phyloP scores from a whole-genome alignment of 2,888 invertebrate genomes.

The Drosophila quasianomalipes region DNA sequence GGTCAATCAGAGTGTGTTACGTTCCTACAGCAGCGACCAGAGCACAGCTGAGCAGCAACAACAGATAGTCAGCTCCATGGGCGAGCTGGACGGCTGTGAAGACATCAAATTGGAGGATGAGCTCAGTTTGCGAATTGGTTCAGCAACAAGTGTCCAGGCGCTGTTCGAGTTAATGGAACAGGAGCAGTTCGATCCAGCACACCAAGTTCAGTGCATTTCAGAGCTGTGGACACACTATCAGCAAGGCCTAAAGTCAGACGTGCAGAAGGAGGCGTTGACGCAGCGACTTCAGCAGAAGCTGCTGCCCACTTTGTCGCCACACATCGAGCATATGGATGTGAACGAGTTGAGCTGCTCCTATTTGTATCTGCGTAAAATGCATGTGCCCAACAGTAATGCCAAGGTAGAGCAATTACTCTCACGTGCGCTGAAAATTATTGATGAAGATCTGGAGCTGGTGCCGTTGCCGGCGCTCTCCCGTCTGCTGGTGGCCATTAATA shows the following conservation, averaged over 20 bases:
- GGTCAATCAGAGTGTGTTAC: neutral
- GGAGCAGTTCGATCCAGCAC: neutral
- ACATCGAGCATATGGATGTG: constrained; percentile 80
- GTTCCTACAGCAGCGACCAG: constrained; percentile 1
- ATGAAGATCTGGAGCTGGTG: constrained; percentile 68
- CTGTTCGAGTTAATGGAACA: constrained; percentile 21
- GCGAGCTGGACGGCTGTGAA: constrained; percentile 28
- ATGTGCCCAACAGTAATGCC: constrained; percentile 79
- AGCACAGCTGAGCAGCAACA: constrained; percentile 11
- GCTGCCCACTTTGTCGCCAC: constrained; percentile 71
- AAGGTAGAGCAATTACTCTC: constrained; percentile 83
- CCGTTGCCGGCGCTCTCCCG: constrained; percentile 85
- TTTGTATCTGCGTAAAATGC: constrained; percentile 86
- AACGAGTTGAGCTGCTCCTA: constrained; percentile 85
- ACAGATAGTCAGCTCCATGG: constrained; percentile 20
- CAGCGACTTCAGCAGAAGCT: constrained; percentile 41
- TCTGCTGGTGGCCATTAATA: constrained; percentile 85
- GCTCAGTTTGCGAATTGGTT: neutral
- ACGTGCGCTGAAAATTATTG: constrained; percentile 73
- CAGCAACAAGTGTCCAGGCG: constrained; percentile 12
- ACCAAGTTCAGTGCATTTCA: constrained; percentile 65
- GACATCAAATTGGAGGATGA: neutral
- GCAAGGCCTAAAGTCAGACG: constrained; percentile 7
- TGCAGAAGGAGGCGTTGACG: constrained; percentile 12
- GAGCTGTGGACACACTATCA: constrained; percentile 69